A percentile compares a stretch with the other conserved stretches of the same genome.
Evolutionary conservation across 2,888 invertebrate genomes (phyloP).

Genomic region (Auanema freiburgensis): DNA sequence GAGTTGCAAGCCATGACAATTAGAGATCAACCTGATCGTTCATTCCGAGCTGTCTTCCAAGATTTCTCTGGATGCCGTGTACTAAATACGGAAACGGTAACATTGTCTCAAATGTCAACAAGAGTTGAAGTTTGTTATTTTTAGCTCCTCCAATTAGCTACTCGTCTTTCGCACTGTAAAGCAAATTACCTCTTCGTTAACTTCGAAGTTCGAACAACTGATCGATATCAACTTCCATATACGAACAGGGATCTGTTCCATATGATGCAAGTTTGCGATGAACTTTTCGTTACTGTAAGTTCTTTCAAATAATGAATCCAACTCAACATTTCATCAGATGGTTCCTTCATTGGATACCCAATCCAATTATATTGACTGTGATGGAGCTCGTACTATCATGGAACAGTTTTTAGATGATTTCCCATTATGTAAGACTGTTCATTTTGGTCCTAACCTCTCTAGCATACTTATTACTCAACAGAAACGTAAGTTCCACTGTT

Average conservation of each 20-base stretch:
- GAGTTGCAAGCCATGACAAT: conserved; percentile 33
- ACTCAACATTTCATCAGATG: conserved; percentile 21
- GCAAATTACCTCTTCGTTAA: conserved; percentile 58
- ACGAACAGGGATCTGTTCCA: conserved; percentile 57
- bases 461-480: conserved; percentile 43
- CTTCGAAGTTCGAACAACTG: conserved; percentile 59
- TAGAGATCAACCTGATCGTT: conserved; percentile 70
- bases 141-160: conserved; percentile 48
- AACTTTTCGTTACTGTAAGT: conserved; percentile 48
- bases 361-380: conserved; percentile 48
- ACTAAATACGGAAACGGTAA: conserved; percentile 51
- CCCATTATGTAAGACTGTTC: conserved; percentile 49
- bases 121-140: conserved; percentile 7
- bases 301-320: neutral
- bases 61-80: conserved; percentile 68
- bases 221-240: conserved; percentile 58
- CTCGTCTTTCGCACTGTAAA: conserved; percentile 53
- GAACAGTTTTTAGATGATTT: conserved; percentile 55
- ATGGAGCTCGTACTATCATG: conserved; percentile 43
- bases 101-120: neutral
- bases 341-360: conserved; percentile 61
- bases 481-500: conserved; percentile 23
- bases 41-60: conserved; percentile 70
- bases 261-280: conserved; percentile 57
- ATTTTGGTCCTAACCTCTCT: conserved; percentile 55